Conservation (phyloP, 2,113 vertebrate genomes). For the Melanerpes aurifrons region DNA sequence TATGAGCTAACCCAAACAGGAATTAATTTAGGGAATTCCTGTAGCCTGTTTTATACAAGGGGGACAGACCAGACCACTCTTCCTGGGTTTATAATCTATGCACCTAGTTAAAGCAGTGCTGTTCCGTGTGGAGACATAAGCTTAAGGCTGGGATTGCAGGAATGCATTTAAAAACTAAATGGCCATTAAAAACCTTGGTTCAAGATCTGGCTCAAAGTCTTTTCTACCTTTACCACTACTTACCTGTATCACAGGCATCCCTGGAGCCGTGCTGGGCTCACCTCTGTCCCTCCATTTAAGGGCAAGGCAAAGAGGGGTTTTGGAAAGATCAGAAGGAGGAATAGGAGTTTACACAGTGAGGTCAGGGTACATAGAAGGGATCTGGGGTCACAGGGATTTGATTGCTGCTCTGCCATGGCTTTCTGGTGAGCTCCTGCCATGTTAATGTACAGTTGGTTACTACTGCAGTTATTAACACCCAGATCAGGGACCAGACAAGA, state of each 20-base stretch:
- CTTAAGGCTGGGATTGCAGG: conserved; percentile 13
- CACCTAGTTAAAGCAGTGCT: conserved; percentile 17
- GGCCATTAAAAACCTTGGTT: conserved; percentile 45
- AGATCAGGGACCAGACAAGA: background rate
- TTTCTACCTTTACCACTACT: conserved; percentile 1
- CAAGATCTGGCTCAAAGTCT: conserved; percentile 38
- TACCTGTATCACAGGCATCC: background rate
- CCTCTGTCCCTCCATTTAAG: background rate
- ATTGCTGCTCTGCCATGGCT: background rate
- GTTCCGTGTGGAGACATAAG: background rate
- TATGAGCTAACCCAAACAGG: conserved; percentile 67
- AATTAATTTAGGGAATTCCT: conserved; percentile 71
- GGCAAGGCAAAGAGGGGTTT: background rate
- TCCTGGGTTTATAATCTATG: conserved; percentile 51
- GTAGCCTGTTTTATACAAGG: conserved; percentile 27
- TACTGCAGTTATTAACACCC: background rate
- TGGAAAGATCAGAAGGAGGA: background rate
- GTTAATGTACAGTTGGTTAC: background rate
- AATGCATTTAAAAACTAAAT: conserved; percentile 46
- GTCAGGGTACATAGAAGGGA: background rate
- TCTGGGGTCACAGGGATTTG: background rate
- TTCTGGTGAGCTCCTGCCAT: background rate
- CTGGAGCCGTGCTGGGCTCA: rapidly evolving
- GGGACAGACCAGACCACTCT: conserved; percentile 48
- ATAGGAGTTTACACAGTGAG: background rate